Evolutionary conservation across 1,140 invertebrate genomes (phyloP), one percentile per base, ranked within the genome.

Genomic region (Caenorhabditis briggsae): DNA sequence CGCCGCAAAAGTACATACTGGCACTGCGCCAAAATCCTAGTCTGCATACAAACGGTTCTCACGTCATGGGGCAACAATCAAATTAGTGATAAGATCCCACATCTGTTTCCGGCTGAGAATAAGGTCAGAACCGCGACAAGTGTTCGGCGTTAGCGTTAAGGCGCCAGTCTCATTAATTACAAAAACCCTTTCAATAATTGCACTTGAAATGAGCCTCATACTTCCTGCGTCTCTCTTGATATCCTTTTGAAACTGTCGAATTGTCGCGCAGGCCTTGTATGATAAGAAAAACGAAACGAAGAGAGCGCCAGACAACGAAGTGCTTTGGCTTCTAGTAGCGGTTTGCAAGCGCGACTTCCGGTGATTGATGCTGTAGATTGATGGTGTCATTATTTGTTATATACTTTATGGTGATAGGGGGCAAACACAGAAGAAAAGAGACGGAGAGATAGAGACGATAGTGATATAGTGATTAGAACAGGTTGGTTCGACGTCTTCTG

Each of bases 301-400:
- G 70, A 78, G 70, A n/a, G 20, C 8, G 18, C 20, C 70, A 50
- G 70, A 50, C 46, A 20, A 20, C 41, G 14, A 53, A 78, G 70
- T 78, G 70, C 70, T 78, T 78, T 53, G 70, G 46, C 70, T 78
- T 78, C 70, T 78, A 50, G 70, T 78, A 78, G 70, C 70, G 70
- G 70, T 78, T 78, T 78, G 70, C 70, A 78, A 78, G 70, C 70
- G 70, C 46, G 70, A 78, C 70, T 78, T 78, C 70, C 70, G 70
- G 70, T 78, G 70, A 78, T 78, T 78, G 70, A 78, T 78, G 70
- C 70, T 78, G 70, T 78, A 78, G 70, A 78, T 78, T 78, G 46
- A 78, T 78, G 70, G 70, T 78, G 70, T 78, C 70, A 78, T 78
- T 78, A 78, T 78, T 78, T 78, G 70, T 78, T 78, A 78, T 78